Base-by-base conservation (phyloP, 2,113 vertebrate species). In the Nansenia antarctica region DNA sequence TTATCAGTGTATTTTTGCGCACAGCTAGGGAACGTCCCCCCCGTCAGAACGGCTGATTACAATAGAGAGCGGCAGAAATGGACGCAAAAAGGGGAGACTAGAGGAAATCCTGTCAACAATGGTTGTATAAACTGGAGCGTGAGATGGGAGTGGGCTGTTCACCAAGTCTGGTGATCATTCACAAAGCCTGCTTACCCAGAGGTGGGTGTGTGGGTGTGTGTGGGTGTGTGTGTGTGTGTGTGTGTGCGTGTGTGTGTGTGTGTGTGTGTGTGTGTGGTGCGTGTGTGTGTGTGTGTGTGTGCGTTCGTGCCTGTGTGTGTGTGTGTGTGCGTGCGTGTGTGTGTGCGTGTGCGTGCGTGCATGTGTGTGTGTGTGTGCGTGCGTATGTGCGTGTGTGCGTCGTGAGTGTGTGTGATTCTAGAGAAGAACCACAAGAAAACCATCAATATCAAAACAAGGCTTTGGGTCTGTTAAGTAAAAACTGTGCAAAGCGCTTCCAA, bases 31-130 rank as follows among this genome's bases (percentile, higher is more conserved):
- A 30, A 55, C 30, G n/a, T n/a, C n/a, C 24, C 45, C 24, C 47
- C 49, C 54, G n/a, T 20, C 57, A 62, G 55, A 70, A 73, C 71
- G 58, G n/a, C 27, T 3, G 54, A 60, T n/a, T 22, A 68, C 67
- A 77, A 75, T 53, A 70, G 62, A 71, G 65, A 64, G 47, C 27
- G 59, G 66, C 62, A 71, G n/a, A 47, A 2, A 12, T 37, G 27
- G 70, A 62, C 22, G 69, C 69, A 63, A 65, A 76, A 70, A 5
- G 35, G 26, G 66, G 45, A 73, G 70, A 78, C 22, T 62, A 80
- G 78, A 86, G 85, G 87, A 90, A 89, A 91, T 90, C 85, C 86
- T 85, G 81, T 80, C 75, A 80, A 82, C 82, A 86, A 79, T 77
- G 80, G 69, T 45, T 73, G 80, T 81, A 83, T 78, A 88, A 87